Evolutionary conservation across 2,797 vertebrate species (phyloP).

Genomic region (Esox lucius): DNA sequence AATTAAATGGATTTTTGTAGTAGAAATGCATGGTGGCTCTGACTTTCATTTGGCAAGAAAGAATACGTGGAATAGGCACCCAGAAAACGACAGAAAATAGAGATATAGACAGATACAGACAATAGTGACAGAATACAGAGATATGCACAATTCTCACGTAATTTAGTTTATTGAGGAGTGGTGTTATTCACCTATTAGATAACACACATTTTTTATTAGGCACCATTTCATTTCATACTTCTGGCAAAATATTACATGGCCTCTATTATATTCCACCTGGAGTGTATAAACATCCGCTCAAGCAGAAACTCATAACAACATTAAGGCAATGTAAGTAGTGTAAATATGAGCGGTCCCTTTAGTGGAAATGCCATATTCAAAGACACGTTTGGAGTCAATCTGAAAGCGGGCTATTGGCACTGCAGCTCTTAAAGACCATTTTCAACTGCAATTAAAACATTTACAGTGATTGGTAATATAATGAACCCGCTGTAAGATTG

Average conservation of each 20-base stretch:
- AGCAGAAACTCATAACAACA: constrained; percentile 66
- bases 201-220: constrained; percentile 45
- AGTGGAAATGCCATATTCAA: constrained; percentile 36
- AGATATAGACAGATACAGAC: not conserved
- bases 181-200: constrained; percentile 54
- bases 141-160: constrained; percentile 23
- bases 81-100: constrained; percentile 17
- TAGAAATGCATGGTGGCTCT: constrained; percentile 77
- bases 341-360: constrained; percentile 50
- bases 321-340: constrained; percentile 64
- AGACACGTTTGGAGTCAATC: not conserved
- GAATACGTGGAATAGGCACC: constrained; percentile 13
- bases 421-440: too few species aligned
- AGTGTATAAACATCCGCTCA: constrained; percentile 45
- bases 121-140: not conserved
- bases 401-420: too few species aligned
- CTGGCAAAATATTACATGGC: constrained; percentile 38
- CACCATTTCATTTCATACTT: constrained; percentile 11
- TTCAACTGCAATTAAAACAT: too few species aligned
- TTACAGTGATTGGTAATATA: too few species aligned
- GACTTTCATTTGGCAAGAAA: constrained; percentile 71
- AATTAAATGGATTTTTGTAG: constrained; percentile 89
- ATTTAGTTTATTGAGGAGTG: constrained; percentile 65
- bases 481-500: too few species aligned
- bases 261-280: constrained; percentile 49